A percentile compares a stretch with the other conserved stretches of the same genome.
Conservation (phyloP, 2,888 invertebrate species). For the Microctonus aethiopoides region DNA sequence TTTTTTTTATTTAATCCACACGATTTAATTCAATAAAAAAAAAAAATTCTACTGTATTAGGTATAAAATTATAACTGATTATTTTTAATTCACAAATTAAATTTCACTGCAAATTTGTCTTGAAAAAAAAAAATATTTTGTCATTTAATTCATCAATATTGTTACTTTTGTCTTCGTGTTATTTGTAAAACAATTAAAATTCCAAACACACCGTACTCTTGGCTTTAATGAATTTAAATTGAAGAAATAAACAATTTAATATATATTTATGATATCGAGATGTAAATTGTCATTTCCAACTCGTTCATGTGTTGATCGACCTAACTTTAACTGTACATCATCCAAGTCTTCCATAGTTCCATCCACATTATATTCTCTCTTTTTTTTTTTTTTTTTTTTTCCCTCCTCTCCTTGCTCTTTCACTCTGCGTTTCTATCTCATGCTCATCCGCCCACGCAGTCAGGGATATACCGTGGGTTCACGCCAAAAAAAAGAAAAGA, state of each 20-base stretch:
- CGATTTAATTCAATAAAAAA: not conserved
- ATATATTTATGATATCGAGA: not conserved
- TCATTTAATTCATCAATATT: too few relatives aligned
- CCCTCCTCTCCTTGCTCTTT: too few relatives aligned
- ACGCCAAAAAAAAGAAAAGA: not conserved
- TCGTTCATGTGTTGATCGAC: not conserved
- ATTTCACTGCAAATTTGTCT: too few relatives aligned
- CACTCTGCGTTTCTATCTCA: not conserved
- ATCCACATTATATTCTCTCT: not conserved
- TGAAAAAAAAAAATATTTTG: too few relatives aligned
- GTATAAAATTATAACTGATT: too few relatives aligned
- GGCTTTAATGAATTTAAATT: too few relatives aligned
- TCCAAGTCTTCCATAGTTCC: not conserved
- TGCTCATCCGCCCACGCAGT: not conserved
- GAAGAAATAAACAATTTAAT: too few relatives aligned
- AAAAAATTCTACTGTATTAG: too few relatives aligned
- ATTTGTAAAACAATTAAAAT: too few relatives aligned
- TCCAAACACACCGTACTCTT: too few relatives aligned
- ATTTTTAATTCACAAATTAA: too few relatives aligned
- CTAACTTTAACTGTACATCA: not conserved
- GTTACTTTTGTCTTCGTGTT: too few relatives aligned
- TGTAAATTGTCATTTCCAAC: not conserved
- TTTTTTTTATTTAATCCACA: not conserved
- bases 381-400: not conserved
- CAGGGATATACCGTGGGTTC: not conserved